Conservation (phyloP, 2,113 vertebrate genomes). For the Rhabdomys dilectus region DNA sequence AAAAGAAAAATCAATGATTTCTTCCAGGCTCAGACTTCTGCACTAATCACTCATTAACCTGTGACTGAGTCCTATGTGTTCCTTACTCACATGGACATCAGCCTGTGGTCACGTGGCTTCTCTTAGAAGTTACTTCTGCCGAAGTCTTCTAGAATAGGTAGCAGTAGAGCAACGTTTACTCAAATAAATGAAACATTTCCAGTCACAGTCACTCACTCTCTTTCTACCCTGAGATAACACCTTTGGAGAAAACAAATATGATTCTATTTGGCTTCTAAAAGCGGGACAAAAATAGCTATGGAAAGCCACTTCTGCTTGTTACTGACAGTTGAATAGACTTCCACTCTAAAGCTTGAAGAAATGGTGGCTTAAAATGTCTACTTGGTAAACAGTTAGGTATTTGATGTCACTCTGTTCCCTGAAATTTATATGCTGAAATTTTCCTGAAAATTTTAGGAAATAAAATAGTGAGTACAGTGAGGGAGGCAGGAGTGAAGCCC, state of each 20-base stretch:
- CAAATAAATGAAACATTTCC: slow-evolving; percentile 2
- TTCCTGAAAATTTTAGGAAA: slow-evolving; percentile 44
- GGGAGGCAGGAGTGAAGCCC: no score
- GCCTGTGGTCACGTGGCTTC: neutral
- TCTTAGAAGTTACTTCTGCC: neutral
- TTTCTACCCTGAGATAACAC: neutral
- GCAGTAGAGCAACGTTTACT: neutral
- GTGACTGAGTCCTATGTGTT: slow-evolving; percentile 2
- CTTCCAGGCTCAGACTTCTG: neutral
- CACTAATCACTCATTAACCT: neutral
- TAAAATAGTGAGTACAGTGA: neutral
- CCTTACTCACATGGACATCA: neutral
- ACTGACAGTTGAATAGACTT: slow-evolving; percentile 49
- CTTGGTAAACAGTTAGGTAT: slow-evolving; percentile 48
- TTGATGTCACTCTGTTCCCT: slow-evolving; percentile 22
- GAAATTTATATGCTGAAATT: slow-evolving; percentile 2
- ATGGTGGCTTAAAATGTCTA: slow-evolving; percentile 47
- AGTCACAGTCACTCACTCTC: neutral
- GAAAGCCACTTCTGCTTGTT: slow-evolving; percentile 49
- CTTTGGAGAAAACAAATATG: neutral
- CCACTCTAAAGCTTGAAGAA: neutral
- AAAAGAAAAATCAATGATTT: neutral
- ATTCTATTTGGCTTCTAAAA: slow-evolving; percentile 13
- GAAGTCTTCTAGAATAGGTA: neutral
- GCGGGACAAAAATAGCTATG: slow-evolving; percentile 12